Conservation (phyloP, 2,797 vertebrate species). For the Hafferia zeledoni region DNA sequence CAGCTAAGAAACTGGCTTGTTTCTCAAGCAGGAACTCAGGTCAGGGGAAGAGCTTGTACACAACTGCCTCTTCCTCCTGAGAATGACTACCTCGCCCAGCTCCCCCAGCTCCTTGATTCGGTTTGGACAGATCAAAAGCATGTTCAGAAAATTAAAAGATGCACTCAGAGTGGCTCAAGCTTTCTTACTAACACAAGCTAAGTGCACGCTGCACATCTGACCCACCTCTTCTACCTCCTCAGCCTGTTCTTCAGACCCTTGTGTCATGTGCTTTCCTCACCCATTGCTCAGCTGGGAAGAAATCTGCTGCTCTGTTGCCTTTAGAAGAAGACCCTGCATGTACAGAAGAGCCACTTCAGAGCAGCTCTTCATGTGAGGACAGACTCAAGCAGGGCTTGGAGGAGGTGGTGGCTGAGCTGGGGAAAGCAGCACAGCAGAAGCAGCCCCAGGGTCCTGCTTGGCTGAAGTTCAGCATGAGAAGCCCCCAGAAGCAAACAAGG, state of each 20-base stretch:
- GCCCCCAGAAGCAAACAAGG: accelerated
- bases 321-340: accelerated
- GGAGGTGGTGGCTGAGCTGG: neutral
- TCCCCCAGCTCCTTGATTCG: neutral
- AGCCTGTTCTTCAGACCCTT: neutral
- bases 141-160: neutral
- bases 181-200: neutral
- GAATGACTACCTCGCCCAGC: neutral
- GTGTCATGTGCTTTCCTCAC: neutral
- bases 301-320: neutral
- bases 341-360: neutral
- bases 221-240: neutral
- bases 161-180: neutral
- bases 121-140: neutral
- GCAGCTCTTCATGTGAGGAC: neutral
- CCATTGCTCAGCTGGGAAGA: neutral
- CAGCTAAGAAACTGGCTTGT: neutral
- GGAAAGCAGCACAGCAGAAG: neutral
- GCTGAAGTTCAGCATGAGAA: neutral
- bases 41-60: neutral
- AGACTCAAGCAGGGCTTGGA: neutral
- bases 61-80: neutral
- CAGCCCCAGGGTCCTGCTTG: neutral
- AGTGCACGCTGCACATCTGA: neutral
- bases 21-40: neutral